Conservation (phyloP, 2,888 invertebrate species). For the Zelleria hepariella region DNA sequence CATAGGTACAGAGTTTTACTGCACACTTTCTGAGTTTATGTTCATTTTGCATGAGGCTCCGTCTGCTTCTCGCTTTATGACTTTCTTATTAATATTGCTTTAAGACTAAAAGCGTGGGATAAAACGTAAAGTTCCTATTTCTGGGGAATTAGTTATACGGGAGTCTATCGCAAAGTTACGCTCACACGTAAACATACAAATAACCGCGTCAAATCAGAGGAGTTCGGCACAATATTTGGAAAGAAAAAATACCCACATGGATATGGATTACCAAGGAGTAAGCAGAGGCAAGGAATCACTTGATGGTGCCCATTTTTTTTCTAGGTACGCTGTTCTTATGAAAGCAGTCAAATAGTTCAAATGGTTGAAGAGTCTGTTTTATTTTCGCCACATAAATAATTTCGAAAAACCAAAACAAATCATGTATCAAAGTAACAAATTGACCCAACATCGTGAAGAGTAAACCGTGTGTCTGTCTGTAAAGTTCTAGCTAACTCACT, state of each 20-base stretch:
- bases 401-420: no score
- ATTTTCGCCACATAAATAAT: no score
- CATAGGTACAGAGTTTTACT: conserved; percentile 39
- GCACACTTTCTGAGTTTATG: conserved; percentile 40
- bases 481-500: background rate
- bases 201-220: no score
- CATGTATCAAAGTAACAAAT: background rate
- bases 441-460: background rate
- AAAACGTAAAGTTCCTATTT: background rate
- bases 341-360: no score
- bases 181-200: background rate
- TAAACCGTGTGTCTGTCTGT: background rate
- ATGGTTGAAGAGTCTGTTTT: no score
- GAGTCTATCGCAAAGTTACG: background rate
- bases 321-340: no score
- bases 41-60: conserved; percentile 38
- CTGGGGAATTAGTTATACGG: background rate
- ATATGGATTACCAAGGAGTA: no score
- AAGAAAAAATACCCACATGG: no score
- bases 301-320: no score
- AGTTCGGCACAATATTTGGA: no score
- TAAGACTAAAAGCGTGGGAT: conserved; percentile 25
- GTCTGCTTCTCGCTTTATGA: conserved; percentile 41
- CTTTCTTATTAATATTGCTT: conserved; percentile 43
- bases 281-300: no score